Base-by-base conservation (phyloP, 2,888 invertebrate species). In the Pinctada fucata region DNA sequence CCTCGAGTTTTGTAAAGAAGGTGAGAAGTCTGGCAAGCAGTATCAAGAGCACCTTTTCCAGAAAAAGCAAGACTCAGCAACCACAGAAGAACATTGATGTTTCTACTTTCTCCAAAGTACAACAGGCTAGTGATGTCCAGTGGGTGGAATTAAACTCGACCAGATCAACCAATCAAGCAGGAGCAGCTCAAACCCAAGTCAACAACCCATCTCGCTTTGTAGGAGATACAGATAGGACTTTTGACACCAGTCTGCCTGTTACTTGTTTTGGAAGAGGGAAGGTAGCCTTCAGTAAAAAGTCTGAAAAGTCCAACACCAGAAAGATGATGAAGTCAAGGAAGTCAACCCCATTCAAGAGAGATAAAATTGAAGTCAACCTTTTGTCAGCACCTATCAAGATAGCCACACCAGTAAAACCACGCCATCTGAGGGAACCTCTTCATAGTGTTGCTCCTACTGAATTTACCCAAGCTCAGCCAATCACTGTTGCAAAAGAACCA, bases 111-210 rank as follows among this genome's bases (percentile, higher is more conserved):
- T 73, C 73, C 73, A 63, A 73, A 52, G 64, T 73, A 8, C 64
- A 73, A 16, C 63, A 64, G n/a, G 48, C 73, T 4, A 73, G 64
- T 73, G 73, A 73, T 73, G 73, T 73, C 6, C 64, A 73, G 64
- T 73, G 73, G 73, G 73, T 73, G 10, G 73, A 73, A 50, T 52
- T 73, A 16, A 73, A 73, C 64, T 73, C 73, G 10, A 58, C 58
- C 6, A 58, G 13, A 6, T 58, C 58, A 58, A 58, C 58, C 6
- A 58, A 58, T 58, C 31, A 31, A 31, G 31, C 31, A 31, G 31
- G 31, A 31, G 31, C 31, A 31, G 31, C 31, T 31, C 31, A 31
- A 31, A 31, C 31, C 31, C 31, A 31, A 31, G 31, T 31, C 31
- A 31, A 31, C 31, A 31, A 31, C 31, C 31, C 31, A 31, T 31